phyloP scores from a whole-genome alignment of 2,888 invertebrate genomes.

The Scaptomyza reducta region DNA sequence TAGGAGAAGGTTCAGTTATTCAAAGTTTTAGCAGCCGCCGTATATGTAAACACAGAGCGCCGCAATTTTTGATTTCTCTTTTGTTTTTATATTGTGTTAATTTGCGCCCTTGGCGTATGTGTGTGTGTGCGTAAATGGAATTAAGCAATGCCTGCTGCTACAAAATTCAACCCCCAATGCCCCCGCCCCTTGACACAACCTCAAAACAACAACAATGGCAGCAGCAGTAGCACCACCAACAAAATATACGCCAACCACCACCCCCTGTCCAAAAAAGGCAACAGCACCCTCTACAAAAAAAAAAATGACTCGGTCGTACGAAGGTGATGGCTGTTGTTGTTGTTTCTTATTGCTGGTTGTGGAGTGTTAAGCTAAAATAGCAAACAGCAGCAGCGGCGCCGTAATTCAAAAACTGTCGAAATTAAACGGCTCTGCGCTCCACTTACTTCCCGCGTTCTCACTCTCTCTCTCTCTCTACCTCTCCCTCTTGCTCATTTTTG shows the following conservation, averaged over 20 bases:
- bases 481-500: slow-evolving; percentile 9
- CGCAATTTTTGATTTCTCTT: slow-evolving; percentile 44
- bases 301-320: slow-evolving; percentile 58
- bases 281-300: slow-evolving; percentile 21
- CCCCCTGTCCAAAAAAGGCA: slow-evolving; percentile 26
- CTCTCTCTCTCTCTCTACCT: slow-evolving; percentile 11
- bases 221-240: slow-evolving; percentile 34
- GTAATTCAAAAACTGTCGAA: slow-evolving; percentile 77
- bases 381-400: slow-evolving; percentile 35
- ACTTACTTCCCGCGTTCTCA: slow-evolving; percentile 31
- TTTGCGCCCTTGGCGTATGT: slow-evolving; percentile 44
- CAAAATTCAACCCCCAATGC: slow-evolving; percentile 58
- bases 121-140: slow-evolving; percentile 33
- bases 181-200: slow-evolving; percentile 20
- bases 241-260: slow-evolving; percentile 29
- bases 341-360: slow-evolving; percentile 35
- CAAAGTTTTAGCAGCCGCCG: slow-evolving; percentile 7
- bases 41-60: slow-evolving; percentile 50
- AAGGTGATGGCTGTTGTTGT: slow-evolving; percentile 54
- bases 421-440: slow-evolving; percentile 74
- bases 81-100: slow-evolving; percentile 58
- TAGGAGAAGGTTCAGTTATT: neutral
- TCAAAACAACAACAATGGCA: slow-evolving; percentile 32
- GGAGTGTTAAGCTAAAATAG: slow-evolving; percentile 65
- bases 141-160: slow-evolving; percentile 54